Evolutionary conservation across 2,113 vertebrate genomes (phyloP), one percentile per base, ranked within the genome.

Genomic region (Ranitomeya variabilis): DNA sequence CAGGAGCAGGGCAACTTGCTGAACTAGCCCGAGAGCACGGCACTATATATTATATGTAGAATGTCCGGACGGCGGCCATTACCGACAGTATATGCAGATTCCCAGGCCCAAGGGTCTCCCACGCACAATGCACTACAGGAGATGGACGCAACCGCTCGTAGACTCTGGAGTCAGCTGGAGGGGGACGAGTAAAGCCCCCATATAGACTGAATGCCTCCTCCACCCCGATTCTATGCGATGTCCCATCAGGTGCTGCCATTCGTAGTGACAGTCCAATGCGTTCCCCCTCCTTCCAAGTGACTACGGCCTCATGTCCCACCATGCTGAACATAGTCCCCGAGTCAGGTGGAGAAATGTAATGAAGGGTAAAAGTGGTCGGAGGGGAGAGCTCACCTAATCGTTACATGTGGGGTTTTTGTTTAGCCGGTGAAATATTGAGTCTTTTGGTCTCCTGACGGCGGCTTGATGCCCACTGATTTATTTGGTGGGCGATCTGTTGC

Each of bases 1-100:
- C 98, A 98, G 94, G 97, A 99, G 90, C 97, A 99, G 90, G 98
- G 98, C 90, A 99, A 96, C 77, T 93, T 99, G 90, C 96, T 99
- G 55, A 97, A 97, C 93, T 99, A 95, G 95, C 79, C 71, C 19
- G 8, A 12, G 23, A 16, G 67, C n/a, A 11, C 2, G 2, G 67
- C 23, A 14, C 14, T 23, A 26, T 19, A 23, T 23, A 67, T 10
- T 19, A 23, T 23, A 67, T 10, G 23, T 10, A 11, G 69, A 73
- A 90, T 6, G 88, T 85, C 74, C 82, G 19, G 1, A 86, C 80
- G 55, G 52, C 1, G n/a, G 21, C 80, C 57, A 21, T 74, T 7
- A 62, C 80, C 80, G 64, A 82, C 89, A 85, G 90, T 92, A 91
- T 90, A 91, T 90, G 0, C 0, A 0, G 0, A 87, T 80, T 76